Conservation (phyloP, 1,140 invertebrate genomes). For the Platyura marginata region DNA sequence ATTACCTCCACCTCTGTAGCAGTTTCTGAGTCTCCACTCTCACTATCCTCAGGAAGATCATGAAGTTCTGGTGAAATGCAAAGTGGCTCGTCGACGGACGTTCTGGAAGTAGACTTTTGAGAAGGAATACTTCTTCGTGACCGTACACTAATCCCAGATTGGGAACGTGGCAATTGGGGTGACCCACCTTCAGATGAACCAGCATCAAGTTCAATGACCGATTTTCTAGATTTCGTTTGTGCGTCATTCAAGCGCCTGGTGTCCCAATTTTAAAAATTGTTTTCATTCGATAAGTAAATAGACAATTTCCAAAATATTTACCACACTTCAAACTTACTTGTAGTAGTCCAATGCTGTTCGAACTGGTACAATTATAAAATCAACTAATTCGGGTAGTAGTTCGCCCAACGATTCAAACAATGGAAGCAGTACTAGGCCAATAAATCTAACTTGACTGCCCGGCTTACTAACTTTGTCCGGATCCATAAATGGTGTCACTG, state of each 20-base stretch:
- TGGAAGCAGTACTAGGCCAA: constrained; percentile 64
- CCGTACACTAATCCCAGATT: constrained; percentile 22
- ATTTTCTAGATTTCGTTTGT: constrained; percentile 20
- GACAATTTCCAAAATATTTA: background rate
- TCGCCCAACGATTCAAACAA: constrained; percentile 59
- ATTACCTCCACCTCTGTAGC: constrained; percentile 53
- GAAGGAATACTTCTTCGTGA: constrained; percentile 23
- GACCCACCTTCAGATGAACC: constrained; percentile 13
- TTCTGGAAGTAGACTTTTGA: constrained; percentile 24
- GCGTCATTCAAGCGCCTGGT: constrained; percentile 20
- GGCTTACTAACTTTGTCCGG: constrained; percentile 77
- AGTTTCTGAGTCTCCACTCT: constrained; percentile 45
- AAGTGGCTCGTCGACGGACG: constrained; percentile 38
- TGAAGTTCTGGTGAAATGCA: constrained; percentile 26
- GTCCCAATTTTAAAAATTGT: background rate
- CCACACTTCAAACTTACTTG: constrained; percentile 10
- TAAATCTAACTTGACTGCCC: constrained; percentile 71
- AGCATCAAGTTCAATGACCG: constrained; percentile 37
- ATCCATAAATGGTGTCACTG: constrained; percentile 79
- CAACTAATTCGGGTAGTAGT: constrained; percentile 43
- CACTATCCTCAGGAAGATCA: constrained; percentile 36
- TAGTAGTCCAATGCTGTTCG: constrained; percentile 39
- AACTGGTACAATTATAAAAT: constrained; percentile 31
- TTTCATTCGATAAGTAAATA: background rate
- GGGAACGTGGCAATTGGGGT: constrained; percentile 26